Evolutionary conservation across 1,140 invertebrate genomes (phyloP).

Genomic region (Caligus rogercresseyi): DNA sequence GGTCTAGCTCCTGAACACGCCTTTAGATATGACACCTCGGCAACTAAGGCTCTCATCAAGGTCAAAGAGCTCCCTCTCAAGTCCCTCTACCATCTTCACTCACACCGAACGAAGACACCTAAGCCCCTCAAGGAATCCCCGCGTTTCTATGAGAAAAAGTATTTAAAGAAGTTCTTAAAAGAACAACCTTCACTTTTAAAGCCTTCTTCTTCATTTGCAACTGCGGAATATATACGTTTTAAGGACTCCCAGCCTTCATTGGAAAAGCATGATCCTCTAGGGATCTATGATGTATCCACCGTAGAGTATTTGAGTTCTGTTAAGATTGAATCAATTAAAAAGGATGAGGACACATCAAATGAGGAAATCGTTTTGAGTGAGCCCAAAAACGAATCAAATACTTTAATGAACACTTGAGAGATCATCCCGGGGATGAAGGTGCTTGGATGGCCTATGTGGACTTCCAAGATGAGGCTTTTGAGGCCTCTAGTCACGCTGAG

Average conservation of each 20-base stretch:
- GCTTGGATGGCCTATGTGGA: constrained; percentile 34
- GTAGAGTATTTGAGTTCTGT: not conserved
- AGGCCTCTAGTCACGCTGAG: constrained; percentile 21
- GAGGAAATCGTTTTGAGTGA: not conserved
- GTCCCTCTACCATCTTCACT: not conserved
- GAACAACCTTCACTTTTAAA: not conserved
- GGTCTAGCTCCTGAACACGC: constrained; percentile 4
- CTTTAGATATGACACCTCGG: not conserved
- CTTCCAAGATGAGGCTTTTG: constrained; percentile 30
- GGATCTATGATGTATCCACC: not conserved
- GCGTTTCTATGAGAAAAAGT: constrained; percentile 1
- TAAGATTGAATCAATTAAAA: not conserved
- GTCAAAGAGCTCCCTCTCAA: not conserved
- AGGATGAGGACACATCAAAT: not conserved
- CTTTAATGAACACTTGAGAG: constrained; percentile 30
- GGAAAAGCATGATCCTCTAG: not conserved
- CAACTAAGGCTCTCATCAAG: not conserved
- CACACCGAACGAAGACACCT: not conserved
- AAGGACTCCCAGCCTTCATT: not conserved
- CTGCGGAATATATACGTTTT: not conserved
- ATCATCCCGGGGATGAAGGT: constrained; percentile 29
- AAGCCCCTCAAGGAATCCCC: not conserved
- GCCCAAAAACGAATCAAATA: constrained; percentile 25
- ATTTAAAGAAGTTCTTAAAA: not conserved
- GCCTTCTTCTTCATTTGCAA: not conserved